Evolutionary conservation across 2,888 invertebrate species (phyloP), one percentile per base, ranked within the genome.

Genomic region (Acanthosepion pharaonis): DNA sequence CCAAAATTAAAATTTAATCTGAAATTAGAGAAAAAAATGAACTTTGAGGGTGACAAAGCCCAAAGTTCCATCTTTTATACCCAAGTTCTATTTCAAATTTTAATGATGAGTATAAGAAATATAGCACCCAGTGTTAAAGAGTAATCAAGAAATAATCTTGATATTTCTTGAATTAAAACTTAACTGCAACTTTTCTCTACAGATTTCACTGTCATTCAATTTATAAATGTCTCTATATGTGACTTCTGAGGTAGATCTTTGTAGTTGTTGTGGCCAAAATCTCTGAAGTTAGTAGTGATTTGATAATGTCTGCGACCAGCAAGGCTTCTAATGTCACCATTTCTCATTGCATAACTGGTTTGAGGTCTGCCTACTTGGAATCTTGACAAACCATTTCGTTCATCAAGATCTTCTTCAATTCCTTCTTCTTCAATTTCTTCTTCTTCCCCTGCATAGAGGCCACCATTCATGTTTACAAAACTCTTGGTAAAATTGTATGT

Each of bases 401-500:
- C 53, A 15, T n/a, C 28, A 25, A 53, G 18, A 28, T 93, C 53
- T 51, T 93, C 42, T 11, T 92, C 92, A 92, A 92, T 92, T 5
- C 28, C 42, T 48, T 92, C 93, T 53, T 51, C 92, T 18, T 92
- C 49, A 11, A 51, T 25, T 15, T 93, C 93, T 1, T 93, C 93
- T 18, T 49, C n/a, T 53, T 53, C 93, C n/a, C 53, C 53, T 33
- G 15, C 51, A 53, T 93, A 93, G 49, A 93, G n/a, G 18, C 93
- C 93, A 18, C 53, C 48, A 49, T 93, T 51, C 18, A 93, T 23
- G 51, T 93, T 93, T 28, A 93, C 93, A 53, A 93, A 49, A 25
- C 93, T 93, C 28, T 93, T 93, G 28, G 93, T 93, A 53, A 93
- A 93, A 28, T 93, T 93, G 48, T 93, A 93, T 18, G 93, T 93